These are phyloP conservation scores for Nyctibius bracteatus DNA, from an alignment of 2,113 vertebrate species.

Conservation along the genomic window DNA sequence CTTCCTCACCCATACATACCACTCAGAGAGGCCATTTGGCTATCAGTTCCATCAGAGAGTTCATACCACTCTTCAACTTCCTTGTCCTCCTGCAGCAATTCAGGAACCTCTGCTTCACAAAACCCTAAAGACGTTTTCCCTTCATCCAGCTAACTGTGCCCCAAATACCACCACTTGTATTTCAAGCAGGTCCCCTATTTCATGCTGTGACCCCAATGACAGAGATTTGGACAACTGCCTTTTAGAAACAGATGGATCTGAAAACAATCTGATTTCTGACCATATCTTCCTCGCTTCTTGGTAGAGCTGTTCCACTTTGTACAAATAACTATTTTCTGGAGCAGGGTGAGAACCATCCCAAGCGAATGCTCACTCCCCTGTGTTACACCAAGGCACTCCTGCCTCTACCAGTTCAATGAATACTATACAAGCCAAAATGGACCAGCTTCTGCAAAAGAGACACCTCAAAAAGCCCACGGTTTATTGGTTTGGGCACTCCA, in stretches of 20 bases:
- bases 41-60: not conserved
- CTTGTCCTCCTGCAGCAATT: not conserved
- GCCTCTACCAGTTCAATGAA: not conserved
- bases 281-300: not conserved
- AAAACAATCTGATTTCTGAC: not conserved
- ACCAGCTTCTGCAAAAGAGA: not conserved
- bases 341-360: not conserved
- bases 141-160: not conserved
- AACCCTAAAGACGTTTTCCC: not conserved
- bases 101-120: not conserved
- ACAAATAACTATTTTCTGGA: not conserved
- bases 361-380: not conserved
- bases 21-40: not conserved
- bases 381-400: not conserved
- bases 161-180: not conserved
- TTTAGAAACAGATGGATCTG: not conserved
- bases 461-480: not conserved
- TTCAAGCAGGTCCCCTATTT: not conserved
- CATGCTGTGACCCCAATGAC: not conserved
- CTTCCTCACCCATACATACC: not conserved
- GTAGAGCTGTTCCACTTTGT: not conserved
- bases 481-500: not conserved
- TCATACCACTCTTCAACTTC: not conserved
- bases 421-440: rapidly evolving
- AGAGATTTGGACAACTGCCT: not conserved